These are phyloP conservation scores for Bufo bufo DNA, from an alignment of 2,113 vertebrate genomes.

Conservation along the genomic window DNA sequence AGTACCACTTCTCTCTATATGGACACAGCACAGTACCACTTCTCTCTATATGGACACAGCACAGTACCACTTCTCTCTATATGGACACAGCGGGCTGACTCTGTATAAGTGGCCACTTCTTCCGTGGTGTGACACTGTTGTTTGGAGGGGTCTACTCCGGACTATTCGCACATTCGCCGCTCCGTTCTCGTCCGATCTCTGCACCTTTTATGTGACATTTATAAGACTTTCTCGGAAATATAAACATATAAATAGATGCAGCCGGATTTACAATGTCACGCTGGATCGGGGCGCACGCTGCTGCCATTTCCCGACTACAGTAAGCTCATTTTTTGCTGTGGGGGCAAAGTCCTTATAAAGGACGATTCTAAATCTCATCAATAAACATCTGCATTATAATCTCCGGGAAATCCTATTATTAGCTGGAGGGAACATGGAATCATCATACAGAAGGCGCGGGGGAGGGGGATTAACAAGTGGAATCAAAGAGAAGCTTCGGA, in stretches of 20 bases:
- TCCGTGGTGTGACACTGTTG: neutral
- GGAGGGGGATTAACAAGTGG: neutral
- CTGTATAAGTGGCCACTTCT: too few relatives aligned
- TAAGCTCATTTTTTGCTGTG: neutral
- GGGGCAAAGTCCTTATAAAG: neutral
- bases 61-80: too few relatives aligned
- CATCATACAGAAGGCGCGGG: neutral
- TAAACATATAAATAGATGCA: neutral
- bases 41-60: too few relatives aligned
- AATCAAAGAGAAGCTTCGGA: neutral
- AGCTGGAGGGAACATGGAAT: neutral
- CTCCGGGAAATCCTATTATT: slow-evolving; percentile 15
- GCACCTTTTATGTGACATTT: neutral
- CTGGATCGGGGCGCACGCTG: neutral
- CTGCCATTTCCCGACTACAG: neutral
- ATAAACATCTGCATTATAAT: slow-evolving; percentile 30
- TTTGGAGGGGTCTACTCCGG: neutral
- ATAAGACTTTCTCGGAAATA: neutral
- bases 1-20: too few relatives aligned
- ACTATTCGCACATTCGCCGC: neutral
- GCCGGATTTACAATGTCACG: neutral
- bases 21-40: too few relatives aligned
- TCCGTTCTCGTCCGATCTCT: neutral
- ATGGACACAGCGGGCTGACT: too few relatives aligned
- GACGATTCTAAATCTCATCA: slow-evolving; percentile 7